Percentiles rank a stretch among this genome's conserved stretches.
These are phyloP conservation scores for Synergus laeviventris DNA, from an alignment of 2,888 invertebrate species.

Conservation along the genomic window DNA sequence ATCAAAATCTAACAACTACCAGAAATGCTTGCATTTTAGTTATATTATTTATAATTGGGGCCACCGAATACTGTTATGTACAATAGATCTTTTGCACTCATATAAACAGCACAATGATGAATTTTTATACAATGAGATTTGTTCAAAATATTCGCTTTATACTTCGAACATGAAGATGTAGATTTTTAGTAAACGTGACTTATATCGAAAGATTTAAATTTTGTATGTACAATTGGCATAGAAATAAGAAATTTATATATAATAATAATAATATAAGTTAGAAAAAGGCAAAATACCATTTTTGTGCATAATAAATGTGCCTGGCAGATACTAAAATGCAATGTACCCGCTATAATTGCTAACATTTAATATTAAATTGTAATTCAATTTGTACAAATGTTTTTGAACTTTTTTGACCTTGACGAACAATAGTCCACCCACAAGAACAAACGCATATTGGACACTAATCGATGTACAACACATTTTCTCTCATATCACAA, in stretches of 20 bases:
- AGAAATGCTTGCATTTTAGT: slow-evolving; percentile 13
- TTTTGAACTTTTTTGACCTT: slow-evolving; percentile 11
- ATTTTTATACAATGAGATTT: slow-evolving; percentile 9
- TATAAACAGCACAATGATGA: neutral
- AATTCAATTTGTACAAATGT: slow-evolving; percentile 28
- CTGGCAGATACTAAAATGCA: slow-evolving; percentile 1
- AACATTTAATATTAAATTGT: slow-evolving; percentile 27
- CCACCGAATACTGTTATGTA: slow-evolving; percentile 22
- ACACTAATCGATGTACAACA: slow-evolving; percentile 14
- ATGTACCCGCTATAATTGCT: neutral
- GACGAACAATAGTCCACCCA: slow-evolving; percentile 11
- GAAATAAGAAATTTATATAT: slow-evolving; percentile 1
- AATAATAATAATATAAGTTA: neutral
- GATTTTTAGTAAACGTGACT: neutral
- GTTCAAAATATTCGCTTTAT: slow-evolving; percentile 11
- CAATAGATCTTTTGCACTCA: slow-evolving; percentile 7
- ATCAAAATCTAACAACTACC: slow-evolving; percentile 24
- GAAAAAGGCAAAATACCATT: slow-evolving; percentile 9
- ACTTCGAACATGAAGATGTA: neutral
- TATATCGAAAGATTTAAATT: neutral
- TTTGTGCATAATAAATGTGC: slow-evolving; percentile 34
- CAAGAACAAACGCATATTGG: slow-evolving; percentile 26
- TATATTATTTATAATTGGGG: slow-evolving; percentile 11
- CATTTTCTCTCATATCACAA: slow-evolving; percentile 28
- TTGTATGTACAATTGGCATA: slow-evolving; percentile 12